Percentiles rank a stretch among this genome's conserved stretches.
Evolutionary conservation across 2,797 vertebrate genomes (phyloP).

Genomic region (Bradypodion ventrale): DNA sequence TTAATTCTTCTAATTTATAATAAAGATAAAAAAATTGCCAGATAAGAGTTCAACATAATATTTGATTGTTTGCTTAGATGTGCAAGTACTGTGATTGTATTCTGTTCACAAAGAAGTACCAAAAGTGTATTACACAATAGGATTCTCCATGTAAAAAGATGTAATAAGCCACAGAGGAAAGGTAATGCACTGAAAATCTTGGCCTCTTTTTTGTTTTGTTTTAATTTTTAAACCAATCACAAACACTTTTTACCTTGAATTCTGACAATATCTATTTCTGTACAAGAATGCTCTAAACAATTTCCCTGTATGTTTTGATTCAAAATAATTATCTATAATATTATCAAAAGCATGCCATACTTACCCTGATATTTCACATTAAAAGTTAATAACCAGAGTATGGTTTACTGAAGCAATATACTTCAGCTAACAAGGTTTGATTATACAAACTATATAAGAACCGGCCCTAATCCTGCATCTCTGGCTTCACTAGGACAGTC

Average conservation of each 20-base stretch:
- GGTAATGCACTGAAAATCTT: not conserved
- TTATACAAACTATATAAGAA: too few species aligned
- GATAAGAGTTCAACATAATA: not conserved
- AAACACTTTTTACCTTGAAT: too few species aligned
- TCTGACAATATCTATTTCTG: not conserved
- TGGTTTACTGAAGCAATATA: conserved; percentile 4
- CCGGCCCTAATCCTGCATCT: too few species aligned
- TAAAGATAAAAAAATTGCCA: conserved; percentile 26
- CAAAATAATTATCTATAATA: conserved; percentile 5
- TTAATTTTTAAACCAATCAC: too few species aligned
- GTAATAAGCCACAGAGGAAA: not conserved
- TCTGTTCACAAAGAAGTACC: not conserved
- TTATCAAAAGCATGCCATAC: conserved; percentile 4
- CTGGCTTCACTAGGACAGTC: too few species aligned
- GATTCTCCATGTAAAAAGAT: not conserved
- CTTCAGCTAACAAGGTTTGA: conserved; percentile 13
- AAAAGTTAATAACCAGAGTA: not conserved
- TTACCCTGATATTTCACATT: conserved; percentile 24
- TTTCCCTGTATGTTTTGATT: not conserved
- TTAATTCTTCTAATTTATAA: conserved; percentile 46
- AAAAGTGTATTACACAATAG: not conserved
- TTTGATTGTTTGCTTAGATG: not conserved
- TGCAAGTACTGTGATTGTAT: not conserved
- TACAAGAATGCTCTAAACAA: not conserved
- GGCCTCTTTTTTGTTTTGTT: too few species aligned